Percentiles rank a stretch among this genome's conserved stretches.
phyloP scores from a whole-genome alignment of 2,113 vertebrate genomes.

The Etia nguti region DNA sequence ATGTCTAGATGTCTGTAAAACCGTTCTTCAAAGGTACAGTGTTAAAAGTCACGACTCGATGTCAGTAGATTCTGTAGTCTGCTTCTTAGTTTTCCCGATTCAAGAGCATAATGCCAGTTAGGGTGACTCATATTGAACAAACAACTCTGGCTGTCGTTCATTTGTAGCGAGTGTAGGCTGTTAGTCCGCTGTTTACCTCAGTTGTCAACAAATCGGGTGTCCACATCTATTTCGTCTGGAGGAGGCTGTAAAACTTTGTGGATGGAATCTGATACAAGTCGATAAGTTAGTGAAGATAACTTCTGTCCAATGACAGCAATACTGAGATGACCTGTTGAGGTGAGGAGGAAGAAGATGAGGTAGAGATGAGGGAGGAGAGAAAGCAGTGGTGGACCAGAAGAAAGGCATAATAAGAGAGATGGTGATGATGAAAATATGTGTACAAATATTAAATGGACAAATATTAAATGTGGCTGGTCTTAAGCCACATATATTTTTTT shows the following conservation, averaged over 20 bases:
- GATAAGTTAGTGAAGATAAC: background rate
- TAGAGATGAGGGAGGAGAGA: background rate
- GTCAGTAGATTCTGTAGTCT: background rate
- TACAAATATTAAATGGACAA: background rate
- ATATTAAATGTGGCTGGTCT: background rate
- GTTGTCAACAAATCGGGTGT: background rate
- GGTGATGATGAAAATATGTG: background rate
- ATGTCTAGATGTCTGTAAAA: background rate
- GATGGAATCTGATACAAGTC: background rate
- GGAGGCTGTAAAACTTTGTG: background rate
- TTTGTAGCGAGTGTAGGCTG: accelerated
- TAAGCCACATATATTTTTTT: background rate
- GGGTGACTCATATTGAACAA: background rate
- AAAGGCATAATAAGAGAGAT: background rate
- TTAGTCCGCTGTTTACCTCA: background rate
- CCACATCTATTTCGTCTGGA: background rate
- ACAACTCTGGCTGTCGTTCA: background rate
- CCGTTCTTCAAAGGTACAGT: background rate
- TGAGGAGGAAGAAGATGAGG: background rate
- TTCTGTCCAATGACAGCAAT: background rate
- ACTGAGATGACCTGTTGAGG: background rate
- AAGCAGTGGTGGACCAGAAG: background rate
- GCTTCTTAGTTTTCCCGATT: background rate
- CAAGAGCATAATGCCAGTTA: background rate
- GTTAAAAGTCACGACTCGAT: background rate